A percentile compares a stretch with the other conserved stretches of the same genome.
Evolutionary conservation across 1,140 invertebrate genomes (phyloP).

Genomic region (Harpegnathos saltator): DNA sequence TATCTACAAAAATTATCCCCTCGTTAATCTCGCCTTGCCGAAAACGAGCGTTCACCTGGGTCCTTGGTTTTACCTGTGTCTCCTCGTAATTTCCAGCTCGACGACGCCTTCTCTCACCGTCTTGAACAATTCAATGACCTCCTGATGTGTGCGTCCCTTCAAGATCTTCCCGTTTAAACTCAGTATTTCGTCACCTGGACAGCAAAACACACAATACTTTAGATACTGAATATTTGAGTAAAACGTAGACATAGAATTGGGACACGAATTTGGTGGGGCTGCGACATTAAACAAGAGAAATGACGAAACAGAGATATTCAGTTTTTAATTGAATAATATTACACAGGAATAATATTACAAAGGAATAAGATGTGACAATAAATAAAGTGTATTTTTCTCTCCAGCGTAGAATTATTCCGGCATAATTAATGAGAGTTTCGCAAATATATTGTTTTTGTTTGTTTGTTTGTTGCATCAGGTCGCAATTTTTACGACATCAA

Average conservation of each 20-base stretch:
- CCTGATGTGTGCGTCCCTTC: conserved; percentile 91
- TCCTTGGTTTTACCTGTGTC: conserved; percentile 81
- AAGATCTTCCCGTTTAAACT: conserved; percentile 91
- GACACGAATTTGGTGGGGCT: background rate
- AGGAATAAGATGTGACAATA: too few species aligned
- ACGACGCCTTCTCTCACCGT: conserved; percentile 91
- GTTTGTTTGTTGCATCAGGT: too few species aligned
- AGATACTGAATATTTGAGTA: background rate
- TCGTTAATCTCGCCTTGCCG: background rate
- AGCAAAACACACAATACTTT: background rate
- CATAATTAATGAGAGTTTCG: too few species aligned
- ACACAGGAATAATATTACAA: too few species aligned
- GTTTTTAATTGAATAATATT: too few species aligned
- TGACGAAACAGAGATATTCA: background rate
- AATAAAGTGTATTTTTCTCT: too few species aligned
- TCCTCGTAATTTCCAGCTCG: conserved; percentile 88
- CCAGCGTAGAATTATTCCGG: too few species aligned
- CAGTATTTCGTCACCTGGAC: conserved; percentile 92
- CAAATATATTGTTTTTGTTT: too few species aligned
- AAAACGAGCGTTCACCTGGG: background rate
- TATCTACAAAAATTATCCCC: conserved; percentile 76
- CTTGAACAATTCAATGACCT: conserved; percentile 93
- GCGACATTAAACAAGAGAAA: too few species aligned
- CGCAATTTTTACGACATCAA: too few species aligned
- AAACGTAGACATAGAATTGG: background rate